Evolutionary conservation across 2,797 vertebrate species (phyloP).

Genomic region (Sandelia bainsii): DNA sequence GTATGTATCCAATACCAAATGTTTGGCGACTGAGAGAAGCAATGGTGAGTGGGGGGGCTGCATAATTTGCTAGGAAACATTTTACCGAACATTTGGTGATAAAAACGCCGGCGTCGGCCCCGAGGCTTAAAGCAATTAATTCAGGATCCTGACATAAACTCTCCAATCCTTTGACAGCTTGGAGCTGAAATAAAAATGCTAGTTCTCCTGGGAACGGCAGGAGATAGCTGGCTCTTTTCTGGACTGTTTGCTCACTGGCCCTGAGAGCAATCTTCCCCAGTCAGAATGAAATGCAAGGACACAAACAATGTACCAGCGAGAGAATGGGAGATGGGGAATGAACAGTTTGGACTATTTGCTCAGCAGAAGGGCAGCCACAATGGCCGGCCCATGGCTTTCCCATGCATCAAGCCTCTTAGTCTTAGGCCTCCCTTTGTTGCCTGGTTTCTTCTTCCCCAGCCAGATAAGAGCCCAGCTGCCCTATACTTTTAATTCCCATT

Average conservation of each 20-base stretch:
- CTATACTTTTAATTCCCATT: slow-evolving; percentile 88
- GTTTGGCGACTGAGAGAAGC: slow-evolving; percentile 73
- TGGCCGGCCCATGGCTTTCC: slow-evolving; percentile 97
- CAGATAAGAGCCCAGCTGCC: slow-evolving; percentile 99
- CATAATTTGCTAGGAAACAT: slow-evolving; percentile 87
- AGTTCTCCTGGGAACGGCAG: slow-evolving; percentile 99
- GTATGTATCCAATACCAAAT: slow-evolving; percentile 84
- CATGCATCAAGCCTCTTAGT: slow-evolving; percentile 96
- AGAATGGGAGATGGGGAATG: slow-evolving; percentile 99
- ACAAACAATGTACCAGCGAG: slow-evolving; percentile 99
- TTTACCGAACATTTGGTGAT: slow-evolving; percentile 96
- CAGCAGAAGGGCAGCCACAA: slow-evolving; percentile 99
- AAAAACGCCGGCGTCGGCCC: slow-evolving; percentile 89
- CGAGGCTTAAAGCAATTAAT: slow-evolving; percentile 99
- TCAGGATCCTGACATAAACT: slow-evolving; percentile 99
- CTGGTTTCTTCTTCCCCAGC: slow-evolving; percentile 87
- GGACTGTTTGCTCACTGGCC: slow-evolving; percentile 99
- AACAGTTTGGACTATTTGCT: slow-evolving; percentile 99
- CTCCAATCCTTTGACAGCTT: slow-evolving; percentile 99
- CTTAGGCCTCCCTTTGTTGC: slow-evolving; percentile 96
- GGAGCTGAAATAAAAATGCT: slow-evolving; percentile 99
- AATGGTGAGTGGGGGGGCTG: slow-evolving; percentile 37
- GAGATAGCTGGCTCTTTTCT: slow-evolving; percentile 99
- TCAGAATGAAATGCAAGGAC: slow-evolving; percentile 99
- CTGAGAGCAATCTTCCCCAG: slow-evolving; percentile 99